phyloP scores from a whole-genome alignment of 2,888 invertebrate genomes.

The Nesidiocoris tenuis region DNA sequence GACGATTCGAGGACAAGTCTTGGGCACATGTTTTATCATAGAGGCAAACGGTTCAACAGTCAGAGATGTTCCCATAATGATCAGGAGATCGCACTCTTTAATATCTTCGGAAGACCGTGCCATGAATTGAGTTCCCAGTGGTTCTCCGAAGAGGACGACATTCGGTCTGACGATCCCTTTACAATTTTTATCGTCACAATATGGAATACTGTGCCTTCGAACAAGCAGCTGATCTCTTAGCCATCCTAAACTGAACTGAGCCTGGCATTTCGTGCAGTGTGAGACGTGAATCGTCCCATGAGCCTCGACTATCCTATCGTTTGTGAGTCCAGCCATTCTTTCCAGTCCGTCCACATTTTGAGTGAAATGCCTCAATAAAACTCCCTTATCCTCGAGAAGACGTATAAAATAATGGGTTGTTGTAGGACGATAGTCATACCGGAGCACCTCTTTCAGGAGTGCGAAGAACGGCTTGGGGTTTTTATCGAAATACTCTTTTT shows the following conservation, averaged over 20 bases:
- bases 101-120: conserved; percentile 65
- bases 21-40: conserved; percentile 64
- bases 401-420: conserved; percentile 86
- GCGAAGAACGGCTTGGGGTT: conserved; percentile 82
- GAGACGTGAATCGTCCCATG: conserved; percentile 91
- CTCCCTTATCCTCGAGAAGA: conserved; percentile 76
- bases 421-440: conserved; percentile 82
- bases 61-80: conserved; percentile 93
- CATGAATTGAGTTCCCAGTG: conserved; percentile 77
- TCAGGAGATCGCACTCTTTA: conserved; percentile 80
- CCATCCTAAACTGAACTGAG: conserved; percentile 74
- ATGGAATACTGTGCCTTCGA: conserved; percentile 71
- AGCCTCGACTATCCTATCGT: conserved; percentile 84
- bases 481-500: conserved; percentile 79
- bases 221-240: conserved; percentile 76
- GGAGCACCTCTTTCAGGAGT: conserved; percentile 20
- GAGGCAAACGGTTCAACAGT: conserved; percentile 94
- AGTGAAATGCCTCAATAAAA: conserved; percentile 51
- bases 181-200: conserved; percentile 69
- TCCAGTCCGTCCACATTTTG: conserved; percentile 75
- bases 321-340: conserved; percentile 27
- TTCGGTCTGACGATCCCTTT: conserved; percentile 86
- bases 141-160: conserved; percentile 94
- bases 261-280: conserved; percentile 76
- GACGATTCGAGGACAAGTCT: conserved; percentile 75